These are phyloP conservation scores for Pseudoatta argentina DNA, from an alignment of 1,140 invertebrate genomes.

Conservation along the genomic window DNA sequence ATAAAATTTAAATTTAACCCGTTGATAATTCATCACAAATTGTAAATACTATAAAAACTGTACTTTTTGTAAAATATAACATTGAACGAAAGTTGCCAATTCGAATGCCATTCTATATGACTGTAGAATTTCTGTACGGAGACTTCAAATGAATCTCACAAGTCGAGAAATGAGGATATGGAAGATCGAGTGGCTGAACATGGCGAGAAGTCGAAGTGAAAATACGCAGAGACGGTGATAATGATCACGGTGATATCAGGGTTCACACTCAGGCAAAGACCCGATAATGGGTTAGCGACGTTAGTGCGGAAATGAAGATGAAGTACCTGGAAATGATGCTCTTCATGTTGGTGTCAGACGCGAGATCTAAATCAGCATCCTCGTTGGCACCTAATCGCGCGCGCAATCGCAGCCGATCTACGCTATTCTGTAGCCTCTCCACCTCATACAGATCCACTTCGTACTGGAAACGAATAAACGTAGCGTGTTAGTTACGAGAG, in stretches of 20 bases:
- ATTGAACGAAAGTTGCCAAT: constrained; percentile 21
- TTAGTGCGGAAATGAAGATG: constrained; percentile 71
- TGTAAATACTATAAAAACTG: neutral
- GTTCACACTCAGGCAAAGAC: constrained; percentile 82
- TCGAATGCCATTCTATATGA: constrained; percentile 8
- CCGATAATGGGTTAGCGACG: constrained; percentile 66
- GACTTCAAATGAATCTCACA: constrained; percentile 37
- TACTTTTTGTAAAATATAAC: neutral
- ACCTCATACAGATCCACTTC: constrained; percentile 90
- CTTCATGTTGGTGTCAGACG: constrained; percentile 91
- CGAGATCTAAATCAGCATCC: constrained; percentile 87
- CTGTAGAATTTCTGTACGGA: neutral
- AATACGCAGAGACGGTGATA: constrained; percentile 55
- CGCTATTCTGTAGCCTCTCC: constrained; percentile 91
- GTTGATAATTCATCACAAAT: neutral
- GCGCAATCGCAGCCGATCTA: constrained; percentile 90
- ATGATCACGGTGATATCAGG: constrained; percentile 61
- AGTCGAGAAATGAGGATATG: constrained; percentile 53
- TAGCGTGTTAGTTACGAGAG: constrained; percentile 83
- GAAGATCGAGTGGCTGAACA: constrained; percentile 63
- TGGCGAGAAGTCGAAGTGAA: constrained; percentile 63
- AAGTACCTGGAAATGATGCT: constrained; percentile 92
- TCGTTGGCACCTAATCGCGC: constrained; percentile 83
- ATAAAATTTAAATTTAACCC: neutral
- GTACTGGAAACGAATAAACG: constrained; percentile 86